Evolutionary conservation across 2,888 invertebrate genomes (phyloP).

Genomic region (Camponotus fellah): DNA sequence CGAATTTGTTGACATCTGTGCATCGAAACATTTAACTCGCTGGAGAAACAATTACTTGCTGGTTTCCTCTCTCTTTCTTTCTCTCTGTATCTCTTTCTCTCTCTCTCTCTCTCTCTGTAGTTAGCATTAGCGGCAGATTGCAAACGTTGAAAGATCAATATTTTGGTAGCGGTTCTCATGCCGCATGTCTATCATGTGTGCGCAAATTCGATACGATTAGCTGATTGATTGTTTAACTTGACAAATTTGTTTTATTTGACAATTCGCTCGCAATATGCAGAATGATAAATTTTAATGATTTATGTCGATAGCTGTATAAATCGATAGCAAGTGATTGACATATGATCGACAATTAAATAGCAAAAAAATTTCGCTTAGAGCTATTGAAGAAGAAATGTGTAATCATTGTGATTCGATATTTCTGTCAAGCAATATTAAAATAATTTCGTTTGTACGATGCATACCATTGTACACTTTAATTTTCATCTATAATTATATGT

Average conservation of each 20-base stretch:
- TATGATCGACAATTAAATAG: not conserved
- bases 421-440: not conserved
- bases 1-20: slow-evolving; percentile 48
- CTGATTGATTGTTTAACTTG: slow-evolving; percentile 34
- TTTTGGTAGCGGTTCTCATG: slow-evolving; percentile 55
- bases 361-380: too few species aligned
- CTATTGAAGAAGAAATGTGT: not conserved
- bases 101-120: slow-evolving; percentile 28
- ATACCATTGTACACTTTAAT: not conserved
- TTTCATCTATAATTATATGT: not conserved
- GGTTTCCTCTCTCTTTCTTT: not conserved
- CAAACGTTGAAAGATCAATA: slow-evolving; percentile 52
- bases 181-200: slow-evolving; percentile 25
- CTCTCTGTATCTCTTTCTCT: slow-evolving; percentile 20
- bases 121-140: slow-evolving; percentile 46
- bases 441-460: not conserved
- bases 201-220: slow-evolving; percentile 45
- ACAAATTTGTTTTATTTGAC: slow-evolving; percentile 3
- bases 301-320: too few species aligned
- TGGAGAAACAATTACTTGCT: slow-evolving; percentile 41
- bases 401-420: not conserved
- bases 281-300: slow-evolving; percentile 19
- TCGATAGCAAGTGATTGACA: not conserved
- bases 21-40: slow-evolving; percentile 42
- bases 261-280: not conserved